Evolutionary conservation across 1,140 invertebrate genomes (phyloP), one percentile per base, ranked within the genome.

Genomic region (Dolichoris vasculosae): DNA sequence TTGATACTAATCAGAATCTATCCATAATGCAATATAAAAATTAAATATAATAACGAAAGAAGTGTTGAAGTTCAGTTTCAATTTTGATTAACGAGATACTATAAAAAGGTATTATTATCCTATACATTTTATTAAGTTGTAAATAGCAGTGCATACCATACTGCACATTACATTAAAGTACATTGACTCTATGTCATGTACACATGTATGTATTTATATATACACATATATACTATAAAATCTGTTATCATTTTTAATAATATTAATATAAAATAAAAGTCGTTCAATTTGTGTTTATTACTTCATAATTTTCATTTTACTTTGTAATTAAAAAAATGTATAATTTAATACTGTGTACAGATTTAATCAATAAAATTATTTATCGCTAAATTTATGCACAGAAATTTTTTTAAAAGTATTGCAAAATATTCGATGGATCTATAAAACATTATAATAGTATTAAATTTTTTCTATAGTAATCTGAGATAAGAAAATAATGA

Each of bases 91-190:
- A 71, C 23, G 23, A 13, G 32, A 71, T 35, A 71, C 35, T 38
- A 23, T 71, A 35, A 71, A 40, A 40, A 8, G 30, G 63, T 64
- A 30, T 35, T 69, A 35, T 35, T 46, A 17, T 51, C 11, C 2
- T 71, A 11, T 23, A 71, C 7, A 26, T 73, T 73, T 73, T 43
- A 73, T 71, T 67, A 9, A 15, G 38, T n/a, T 73, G 3, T 73
- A 38, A 73, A 73, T 43, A 32, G 38, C 32, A 20, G 64, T 67
- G 15, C 6, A 67, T 0, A 35, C 6, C 4, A 40, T 40, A 2
- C 3, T 73, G 26, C 4, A 43, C 26, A 73, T 73, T 73, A 38
- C 38, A 73, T 73, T 73, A 73, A 73, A 73, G 69, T 73, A 43
- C 38, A 38, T 73, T 43, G 69, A 73, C 69, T 43, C 38, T n/a